phyloP scores from a whole-genome alignment of 1,140 invertebrate genomes.

The Penaeus indicus region DNA sequence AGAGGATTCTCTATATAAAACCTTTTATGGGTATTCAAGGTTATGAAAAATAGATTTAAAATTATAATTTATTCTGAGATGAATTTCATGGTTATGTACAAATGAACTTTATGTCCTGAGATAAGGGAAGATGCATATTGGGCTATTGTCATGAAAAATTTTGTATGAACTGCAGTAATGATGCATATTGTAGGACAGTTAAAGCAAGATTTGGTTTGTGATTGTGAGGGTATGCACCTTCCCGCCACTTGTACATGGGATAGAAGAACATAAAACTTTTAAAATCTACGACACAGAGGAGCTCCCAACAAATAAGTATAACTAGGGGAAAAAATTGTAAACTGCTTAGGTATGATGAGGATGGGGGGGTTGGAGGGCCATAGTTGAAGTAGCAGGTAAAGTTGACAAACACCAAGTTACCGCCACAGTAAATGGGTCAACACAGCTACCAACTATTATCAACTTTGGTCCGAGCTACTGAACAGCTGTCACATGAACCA shows the following conservation, averaged over 20 bases:
- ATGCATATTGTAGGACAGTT: constrained; percentile 35
- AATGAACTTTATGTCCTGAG: constrained; percentile 64
- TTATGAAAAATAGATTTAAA: constrained; percentile 45
- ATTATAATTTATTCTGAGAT: constrained; percentile 64
- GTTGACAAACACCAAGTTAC: constrained; percentile 26
- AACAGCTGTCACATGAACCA: constrained; percentile 55
- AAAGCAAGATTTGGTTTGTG: constrained; percentile 36
- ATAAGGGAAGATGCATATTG: constrained; percentile 64
- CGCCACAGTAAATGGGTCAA: constrained; percentile 50
- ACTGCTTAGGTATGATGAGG: constrained; percentile 55
- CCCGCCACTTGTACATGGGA: constrained; percentile 59
- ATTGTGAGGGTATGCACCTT: constrained; percentile 61
- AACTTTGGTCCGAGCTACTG: constrained; percentile 32
- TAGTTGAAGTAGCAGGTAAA: neutral
- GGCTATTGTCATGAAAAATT: constrained; percentile 59
- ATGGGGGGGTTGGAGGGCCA: constrained; percentile 18
- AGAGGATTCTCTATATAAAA: too few species aligned
- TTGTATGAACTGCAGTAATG: constrained; percentile 50
- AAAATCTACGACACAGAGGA: constrained; percentile 62
- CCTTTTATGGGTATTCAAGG: neutral
- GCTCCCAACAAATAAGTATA: constrained; percentile 64
- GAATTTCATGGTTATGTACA: constrained; percentile 64
- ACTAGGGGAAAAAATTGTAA: constrained; percentile 50
- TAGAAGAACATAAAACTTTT: constrained; percentile 58
- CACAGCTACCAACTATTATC: constrained; percentile 11